A percentile compares a stretch with the other conserved stretches of the same genome.
These are phyloP conservation scores for Pogoniulus pusillus DNA, from an alignment of 2,797 vertebrate species.

Conservation along the genomic window DNA sequence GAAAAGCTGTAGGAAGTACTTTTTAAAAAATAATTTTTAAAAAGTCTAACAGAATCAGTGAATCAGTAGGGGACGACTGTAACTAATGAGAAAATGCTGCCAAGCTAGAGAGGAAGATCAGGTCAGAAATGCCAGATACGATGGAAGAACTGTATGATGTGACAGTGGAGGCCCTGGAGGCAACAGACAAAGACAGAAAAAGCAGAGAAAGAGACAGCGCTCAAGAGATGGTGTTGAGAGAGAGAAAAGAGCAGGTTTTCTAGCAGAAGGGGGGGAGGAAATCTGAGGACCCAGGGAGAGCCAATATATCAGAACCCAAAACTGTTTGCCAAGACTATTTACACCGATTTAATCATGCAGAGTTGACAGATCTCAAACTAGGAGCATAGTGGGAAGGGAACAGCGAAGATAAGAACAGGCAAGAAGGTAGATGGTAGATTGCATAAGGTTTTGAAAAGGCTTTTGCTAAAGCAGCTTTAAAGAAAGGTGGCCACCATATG, in stretches of 20 bases:
- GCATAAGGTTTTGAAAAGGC: constrained; percentile 60
- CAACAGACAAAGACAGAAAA: constrained; percentile 61
- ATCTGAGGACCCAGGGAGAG: constrained; percentile 40
- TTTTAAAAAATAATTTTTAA: not conserved
- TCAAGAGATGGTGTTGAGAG: constrained; percentile 45
- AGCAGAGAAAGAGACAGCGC: constrained; percentile 44
- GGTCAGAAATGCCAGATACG: constrained; percentile 70
- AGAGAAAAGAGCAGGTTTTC: constrained; percentile 63
- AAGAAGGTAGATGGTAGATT: constrained; percentile 49
- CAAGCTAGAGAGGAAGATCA: constrained; percentile 53
- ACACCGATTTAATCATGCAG: constrained; percentile 61
- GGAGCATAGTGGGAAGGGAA: constrained; percentile 35
- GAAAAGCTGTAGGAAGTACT: constrained; percentile 31
- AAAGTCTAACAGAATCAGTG: constrained; percentile 49
- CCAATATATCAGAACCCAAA: constrained; percentile 59
- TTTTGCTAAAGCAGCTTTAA: constrained; percentile 65
- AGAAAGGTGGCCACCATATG: constrained; percentile 67
- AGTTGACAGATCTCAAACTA: constrained; percentile 66
- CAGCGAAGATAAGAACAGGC: constrained; percentile 58
- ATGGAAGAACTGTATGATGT: constrained; percentile 68
- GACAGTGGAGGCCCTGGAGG: constrained; percentile 67
- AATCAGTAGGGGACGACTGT: constrained; percentile 57
- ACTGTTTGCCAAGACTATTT: constrained; percentile 72
- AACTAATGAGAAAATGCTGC: constrained; percentile 60
- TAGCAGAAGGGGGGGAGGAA: not conserved